Percentiles rank a stretch among this genome's conserved stretches.
These are phyloP conservation scores for Theonella swinhoei DNA, from an alignment of 37 sponge, comb jelly and placozoan genomes.

Conservation along the genomic window DNA sequence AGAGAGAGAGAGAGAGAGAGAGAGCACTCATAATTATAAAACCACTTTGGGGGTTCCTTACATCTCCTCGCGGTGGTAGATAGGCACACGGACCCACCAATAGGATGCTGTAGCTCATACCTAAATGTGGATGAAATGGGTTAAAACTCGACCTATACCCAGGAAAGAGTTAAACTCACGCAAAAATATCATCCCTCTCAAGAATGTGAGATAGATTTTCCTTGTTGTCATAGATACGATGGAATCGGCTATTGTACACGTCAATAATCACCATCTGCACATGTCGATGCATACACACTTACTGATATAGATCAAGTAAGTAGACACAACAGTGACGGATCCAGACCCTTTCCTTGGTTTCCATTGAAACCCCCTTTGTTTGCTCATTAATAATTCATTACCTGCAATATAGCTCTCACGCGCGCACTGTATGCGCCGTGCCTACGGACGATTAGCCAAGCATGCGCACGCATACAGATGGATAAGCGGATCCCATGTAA, in stretches of 20 bases:
- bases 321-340: no score
- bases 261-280: constrained; percentile 79
- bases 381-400: no score
- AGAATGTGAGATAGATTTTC: constrained; percentile 69
- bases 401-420: no score
- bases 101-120: constrained; percentile 51
- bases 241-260: constrained; percentile 85
- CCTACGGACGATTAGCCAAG: no score
- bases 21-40: neutral
- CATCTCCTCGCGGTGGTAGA: constrained; percentile 74
- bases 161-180: constrained; percentile 33
- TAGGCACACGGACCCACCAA: constrained; percentile 53
- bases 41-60: constrained; percentile 33
- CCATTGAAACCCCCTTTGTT: no score
- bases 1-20: constrained; percentile 4
- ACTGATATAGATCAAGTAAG: no score
- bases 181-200: constrained; percentile 82
- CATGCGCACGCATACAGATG: no score
- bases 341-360: no score
- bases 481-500: no score
- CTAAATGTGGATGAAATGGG: no score
- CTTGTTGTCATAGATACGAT: constrained; percentile 69
- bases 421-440: no score
- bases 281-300: neutral
- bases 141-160: no score